phyloP scores from a whole-genome alignment of 2,888 invertebrate species.

The Aphidius colemani region DNA sequence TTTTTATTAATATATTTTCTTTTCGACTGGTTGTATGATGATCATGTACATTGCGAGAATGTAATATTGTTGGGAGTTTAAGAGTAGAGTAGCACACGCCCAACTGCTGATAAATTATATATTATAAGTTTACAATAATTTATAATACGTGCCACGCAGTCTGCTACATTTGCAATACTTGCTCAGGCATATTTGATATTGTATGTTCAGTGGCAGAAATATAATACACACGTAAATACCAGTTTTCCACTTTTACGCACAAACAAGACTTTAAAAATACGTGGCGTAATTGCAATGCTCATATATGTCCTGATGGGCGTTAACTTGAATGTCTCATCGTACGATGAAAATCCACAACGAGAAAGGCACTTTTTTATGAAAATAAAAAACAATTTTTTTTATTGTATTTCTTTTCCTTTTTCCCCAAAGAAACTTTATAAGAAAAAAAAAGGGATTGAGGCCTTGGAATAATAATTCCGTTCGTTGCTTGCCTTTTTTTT shows the following conservation, averaged over 20 bases:
- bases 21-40: not conserved
- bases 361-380: not conserved
- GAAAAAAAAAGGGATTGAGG: not conserved
- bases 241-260: constrained; percentile 37
- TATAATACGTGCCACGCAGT: constrained; percentile 54
- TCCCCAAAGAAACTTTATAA: not conserved
- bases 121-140: constrained; percentile 17
- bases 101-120: not conserved
- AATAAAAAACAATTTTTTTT: no score
- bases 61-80: no score
- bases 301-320: constrained; percentile 1
- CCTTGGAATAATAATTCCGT: not conserved
- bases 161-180: constrained; percentile 44
- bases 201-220: constrained; percentile 5
- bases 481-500: no score
- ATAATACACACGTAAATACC: constrained; percentile 31
- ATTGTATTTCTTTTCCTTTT: no score
- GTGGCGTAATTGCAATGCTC: constrained; percentile 35
- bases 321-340: not conserved
- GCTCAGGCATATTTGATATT: constrained; percentile 15
- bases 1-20: not conserved
- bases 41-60: no score
- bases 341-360: constrained; percentile 7
- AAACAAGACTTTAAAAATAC: constrained; percentile 33
- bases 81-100: constrained; percentile 1